These are phyloP conservation scores for Dendrocincla fuliginosa DNA, from an alignment of 2,797 vertebrate species.

Conservation along the genomic window DNA sequence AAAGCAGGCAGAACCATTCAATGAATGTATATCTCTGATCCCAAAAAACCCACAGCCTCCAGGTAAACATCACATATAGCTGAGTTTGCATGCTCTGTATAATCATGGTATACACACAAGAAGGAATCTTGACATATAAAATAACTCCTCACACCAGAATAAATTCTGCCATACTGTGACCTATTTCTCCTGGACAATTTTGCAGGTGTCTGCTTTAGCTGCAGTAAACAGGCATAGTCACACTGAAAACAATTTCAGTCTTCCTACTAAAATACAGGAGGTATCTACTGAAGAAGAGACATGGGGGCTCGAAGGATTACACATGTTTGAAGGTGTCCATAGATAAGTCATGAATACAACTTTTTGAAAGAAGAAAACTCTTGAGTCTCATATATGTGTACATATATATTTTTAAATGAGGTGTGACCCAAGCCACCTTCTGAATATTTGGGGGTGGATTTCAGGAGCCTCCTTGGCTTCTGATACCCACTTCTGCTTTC, in stretches of 20 bases:
- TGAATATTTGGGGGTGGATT: background rate
- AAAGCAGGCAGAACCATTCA: constrained; percentile 24
- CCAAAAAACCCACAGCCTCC: constrained; percentile 35
- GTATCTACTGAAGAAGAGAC: constrained; percentile 44
- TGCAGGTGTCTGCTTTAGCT: constrained; percentile 8
- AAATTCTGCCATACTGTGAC: constrained; percentile 14
- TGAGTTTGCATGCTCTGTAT: constrained; percentile 16
- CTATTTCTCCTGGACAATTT: constrained; percentile 24
- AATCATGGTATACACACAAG: background rate
- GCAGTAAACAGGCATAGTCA: constrained; percentile 23
- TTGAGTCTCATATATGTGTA: background rate
- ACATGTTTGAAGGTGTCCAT: constrained; percentile 14
- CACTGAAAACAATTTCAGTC: constrained; percentile 13
- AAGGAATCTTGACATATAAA: background rate
- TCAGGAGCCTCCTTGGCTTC: constrained; percentile 49
- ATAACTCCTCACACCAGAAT: background rate
- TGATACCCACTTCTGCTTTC: constrained; percentile 21
- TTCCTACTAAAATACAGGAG: constrained; percentile 48
- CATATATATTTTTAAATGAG: constrained; percentile 9
- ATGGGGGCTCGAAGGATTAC: constrained; percentile 5
- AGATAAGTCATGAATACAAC: constrained; percentile 26
- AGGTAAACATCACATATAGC: constrained; percentile 12
- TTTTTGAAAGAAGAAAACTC: constrained; percentile 16
- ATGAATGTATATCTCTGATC: constrained; percentile 49
- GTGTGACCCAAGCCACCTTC: constrained; percentile 16